A percentile compares a stretch with the other conserved stretches of the same genome.
phyloP scores from a whole-genome alignment of 2,797 vertebrate species.

The Orestias chungarensis region DNA sequence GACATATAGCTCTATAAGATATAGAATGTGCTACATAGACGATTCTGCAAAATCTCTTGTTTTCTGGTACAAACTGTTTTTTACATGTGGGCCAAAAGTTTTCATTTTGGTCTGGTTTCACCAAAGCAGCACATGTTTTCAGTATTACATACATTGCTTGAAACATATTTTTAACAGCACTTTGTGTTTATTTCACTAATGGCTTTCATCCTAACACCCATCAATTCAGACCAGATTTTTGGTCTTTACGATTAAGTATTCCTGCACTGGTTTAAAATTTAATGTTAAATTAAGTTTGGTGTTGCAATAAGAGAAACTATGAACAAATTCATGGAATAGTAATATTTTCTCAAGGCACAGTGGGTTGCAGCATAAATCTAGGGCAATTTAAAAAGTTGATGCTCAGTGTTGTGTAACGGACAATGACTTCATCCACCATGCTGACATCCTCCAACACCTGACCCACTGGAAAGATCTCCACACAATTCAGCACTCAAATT shows the following conservation, averaged over 20 bases:
- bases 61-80: not conserved
- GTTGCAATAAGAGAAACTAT: not conserved
- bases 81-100: not conserved
- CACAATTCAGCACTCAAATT: constrained; percentile 50
- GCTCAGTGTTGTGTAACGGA: constrained; percentile 37
- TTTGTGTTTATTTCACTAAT: not conserved
- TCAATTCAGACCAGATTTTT: not conserved
- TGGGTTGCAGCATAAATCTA: not conserved
- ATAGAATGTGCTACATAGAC: too few species aligned
- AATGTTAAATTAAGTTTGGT: not conserved
- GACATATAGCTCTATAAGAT: too few species aligned
- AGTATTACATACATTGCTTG: not conserved
- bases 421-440: constrained; percentile 40
- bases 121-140: not conserved
- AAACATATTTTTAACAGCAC: not conserved
- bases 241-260: not conserved
- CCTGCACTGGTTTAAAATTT: not conserved
- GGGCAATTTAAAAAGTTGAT: constrained; percentile 35
- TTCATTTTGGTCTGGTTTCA: not conserved
- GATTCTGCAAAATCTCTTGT: too few species aligned
- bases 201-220: too few species aligned
- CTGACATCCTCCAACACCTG: constrained; percentile 44
- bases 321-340: not conserved
- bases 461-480: constrained; percentile 39
- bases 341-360: not conserved